Evolutionary conservation across 2,888 invertebrate genomes (phyloP).

Genomic region (Acrobasis consociella): DNA sequence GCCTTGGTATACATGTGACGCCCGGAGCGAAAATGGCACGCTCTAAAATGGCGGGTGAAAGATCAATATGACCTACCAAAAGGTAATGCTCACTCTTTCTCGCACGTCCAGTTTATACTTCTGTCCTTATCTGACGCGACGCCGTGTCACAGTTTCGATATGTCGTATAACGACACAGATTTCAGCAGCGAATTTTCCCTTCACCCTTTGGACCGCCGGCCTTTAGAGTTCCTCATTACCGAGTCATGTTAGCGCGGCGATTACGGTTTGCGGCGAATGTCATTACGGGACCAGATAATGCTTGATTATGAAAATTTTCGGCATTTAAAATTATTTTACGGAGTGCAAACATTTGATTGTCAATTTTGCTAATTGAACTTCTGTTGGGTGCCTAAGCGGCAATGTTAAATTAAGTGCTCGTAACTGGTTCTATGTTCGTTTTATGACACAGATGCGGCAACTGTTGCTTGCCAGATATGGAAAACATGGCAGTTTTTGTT

Average conservation of each 20-base stretch:
- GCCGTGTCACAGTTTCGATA: conserved; percentile 66
- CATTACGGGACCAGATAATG: conserved; percentile 63
- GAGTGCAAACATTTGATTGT: conserved; percentile 50
- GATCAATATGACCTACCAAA: conserved; percentile 82
- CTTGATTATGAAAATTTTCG: conserved; percentile 65
- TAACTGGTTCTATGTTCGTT: background rate
- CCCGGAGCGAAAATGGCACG: conserved; percentile 75
- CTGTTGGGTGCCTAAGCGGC: conserved; percentile 26
- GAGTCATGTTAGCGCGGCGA: conserved; percentile 64
- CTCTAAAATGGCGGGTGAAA: conserved; percentile 81
- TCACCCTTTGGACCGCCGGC: conserved; percentile 46
- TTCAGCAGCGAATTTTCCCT: conserved; percentile 64
- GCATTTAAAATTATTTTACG: conserved; percentile 55
- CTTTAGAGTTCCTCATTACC: conserved; percentile 49
- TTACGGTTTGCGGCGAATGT: conserved; percentile 66
- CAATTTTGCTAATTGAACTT: conserved; percentile 51
- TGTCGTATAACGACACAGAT: conserved; percentile 70
- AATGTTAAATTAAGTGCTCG: conserved; percentile 1
- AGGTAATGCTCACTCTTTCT: conserved; percentile 59
- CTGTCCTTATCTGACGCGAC: conserved; percentile 59
- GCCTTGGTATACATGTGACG: conserved; percentile 71
- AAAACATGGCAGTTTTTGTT: too few relatives aligned
- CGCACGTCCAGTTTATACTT: conserved; percentile 38
- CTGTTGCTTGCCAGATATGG: background rate
- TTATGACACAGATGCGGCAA: background rate